Evolutionary conservation across 2,113 vertebrate species (phyloP).

Genomic region (Myodes glareolus): DNA sequence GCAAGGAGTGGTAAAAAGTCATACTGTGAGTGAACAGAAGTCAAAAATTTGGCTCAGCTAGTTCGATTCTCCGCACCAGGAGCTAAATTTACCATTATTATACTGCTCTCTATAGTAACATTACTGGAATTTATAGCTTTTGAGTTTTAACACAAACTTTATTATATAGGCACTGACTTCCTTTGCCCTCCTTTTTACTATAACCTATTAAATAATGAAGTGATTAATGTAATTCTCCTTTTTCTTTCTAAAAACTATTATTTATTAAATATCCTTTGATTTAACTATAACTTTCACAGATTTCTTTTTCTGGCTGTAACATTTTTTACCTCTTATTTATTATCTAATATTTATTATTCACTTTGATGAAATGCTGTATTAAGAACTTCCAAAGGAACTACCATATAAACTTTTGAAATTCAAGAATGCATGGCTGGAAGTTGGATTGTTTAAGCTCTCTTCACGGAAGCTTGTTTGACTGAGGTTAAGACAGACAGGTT

Average conservation of each 20-base stretch:
- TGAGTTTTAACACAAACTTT: neutral
- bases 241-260: constrained; percentile 20
- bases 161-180: neutral
- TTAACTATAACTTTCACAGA: neutral
- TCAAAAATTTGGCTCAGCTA: neutral
- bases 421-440: neutral
- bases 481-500: neutral
- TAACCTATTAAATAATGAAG: neutral
- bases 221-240: neutral
- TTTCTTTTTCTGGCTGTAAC: neutral
- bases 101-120: neutral
- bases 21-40: neutral
- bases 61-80: neutral
- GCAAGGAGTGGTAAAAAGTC: neutral
- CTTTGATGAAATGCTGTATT: constrained; percentile 28
- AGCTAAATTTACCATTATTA: neutral
- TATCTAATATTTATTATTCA: neutral
- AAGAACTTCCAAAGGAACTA: constrained; percentile 17
- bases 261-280: neutral
- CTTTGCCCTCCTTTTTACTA: neutral
- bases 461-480: neutral
- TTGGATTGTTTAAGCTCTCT: constrained; percentile 14
- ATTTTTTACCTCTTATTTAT: neutral
- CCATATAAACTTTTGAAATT: neutral
- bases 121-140: neutral